Conservation (phyloP, 2,113 vertebrate genomes). For the Peromyscus maniculatus region DNA sequence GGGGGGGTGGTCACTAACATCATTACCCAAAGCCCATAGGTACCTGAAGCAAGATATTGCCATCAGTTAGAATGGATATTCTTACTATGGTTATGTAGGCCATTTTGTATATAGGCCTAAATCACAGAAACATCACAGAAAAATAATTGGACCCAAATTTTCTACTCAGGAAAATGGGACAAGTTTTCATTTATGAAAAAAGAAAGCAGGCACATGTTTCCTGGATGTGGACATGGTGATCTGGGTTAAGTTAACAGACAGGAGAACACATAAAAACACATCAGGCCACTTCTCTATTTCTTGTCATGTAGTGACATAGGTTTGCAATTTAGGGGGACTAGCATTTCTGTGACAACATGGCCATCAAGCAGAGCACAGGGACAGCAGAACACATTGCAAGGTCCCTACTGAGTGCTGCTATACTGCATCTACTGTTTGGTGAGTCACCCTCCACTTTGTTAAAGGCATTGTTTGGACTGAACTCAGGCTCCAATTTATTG, state of each 20-base stretch:
- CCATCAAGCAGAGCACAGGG: neutral
- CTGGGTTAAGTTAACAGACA: neutral
- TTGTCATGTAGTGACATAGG: neutral
- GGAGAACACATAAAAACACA: neutral
- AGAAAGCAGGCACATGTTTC: neutral
- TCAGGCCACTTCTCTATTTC: neutral
- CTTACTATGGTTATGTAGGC: neutral
- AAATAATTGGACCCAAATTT: neutral
- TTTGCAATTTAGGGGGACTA: neutral
- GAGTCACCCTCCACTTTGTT: neutral
- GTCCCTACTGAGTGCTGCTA: neutral
- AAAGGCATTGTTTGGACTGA: neutral
- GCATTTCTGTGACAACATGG: neutral
- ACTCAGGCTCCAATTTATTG: neutral
- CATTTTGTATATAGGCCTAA: neutral
- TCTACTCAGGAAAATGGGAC: neutral
- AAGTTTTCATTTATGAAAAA: slow-evolving; percentile 10
- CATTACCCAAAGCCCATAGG: neutral
- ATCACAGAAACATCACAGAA: neutral
- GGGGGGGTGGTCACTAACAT: neutral
- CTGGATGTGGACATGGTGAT: neutral
- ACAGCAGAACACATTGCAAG: neutral
- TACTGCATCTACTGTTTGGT: neutral
- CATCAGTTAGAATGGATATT: neutral
- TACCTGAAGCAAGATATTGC: neutral